phyloP scores from a whole-genome alignment of 2,797 vertebrate genomes.

The Pipistrellus pygmaeus region DNA sequence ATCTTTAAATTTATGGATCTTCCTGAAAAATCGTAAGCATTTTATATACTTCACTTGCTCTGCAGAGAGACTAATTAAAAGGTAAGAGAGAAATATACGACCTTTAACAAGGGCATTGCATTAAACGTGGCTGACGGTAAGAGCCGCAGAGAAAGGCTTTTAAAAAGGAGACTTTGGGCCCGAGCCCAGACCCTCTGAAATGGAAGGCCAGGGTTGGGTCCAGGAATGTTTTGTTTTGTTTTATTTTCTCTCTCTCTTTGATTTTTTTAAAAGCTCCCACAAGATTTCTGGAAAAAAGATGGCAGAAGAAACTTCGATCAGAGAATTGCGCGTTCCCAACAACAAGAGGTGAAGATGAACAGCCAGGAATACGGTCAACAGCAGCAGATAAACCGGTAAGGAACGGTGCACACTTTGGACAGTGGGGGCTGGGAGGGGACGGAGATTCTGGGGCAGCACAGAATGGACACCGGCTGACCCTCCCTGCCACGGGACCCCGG shows the following conservation, averaged over 20 bases:
- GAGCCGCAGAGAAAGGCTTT: neutral
- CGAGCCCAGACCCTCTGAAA: neutral
- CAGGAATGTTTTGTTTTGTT: neutral
- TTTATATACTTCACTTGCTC: neutral
- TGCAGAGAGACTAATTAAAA: neutral
- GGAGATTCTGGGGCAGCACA: neutral
- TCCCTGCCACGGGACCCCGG: neutral
- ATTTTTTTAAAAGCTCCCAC: constrained; percentile 1
- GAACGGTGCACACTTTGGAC: neutral
- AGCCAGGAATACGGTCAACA: neutral
- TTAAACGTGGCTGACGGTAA: neutral
- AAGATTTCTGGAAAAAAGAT: neutral
- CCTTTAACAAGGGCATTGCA: neutral
- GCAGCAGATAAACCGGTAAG: neutral
- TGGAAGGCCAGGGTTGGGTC: neutral
- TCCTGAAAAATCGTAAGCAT: constrained; percentile 2
- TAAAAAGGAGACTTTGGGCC: neutral
- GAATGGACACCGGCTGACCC: neutral
- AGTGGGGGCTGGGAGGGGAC: neutral
- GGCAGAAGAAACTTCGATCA: neutral
- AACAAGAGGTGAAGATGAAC: neutral
- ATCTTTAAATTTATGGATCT: neutral
- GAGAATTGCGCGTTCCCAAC: neutral
- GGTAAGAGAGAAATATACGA: neutral
- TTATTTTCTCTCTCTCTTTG: neutral